Evolutionary conservation across 92 coral and sea anemone genomes (phyloP).

Genomic region (Metridium senile): DNA sequence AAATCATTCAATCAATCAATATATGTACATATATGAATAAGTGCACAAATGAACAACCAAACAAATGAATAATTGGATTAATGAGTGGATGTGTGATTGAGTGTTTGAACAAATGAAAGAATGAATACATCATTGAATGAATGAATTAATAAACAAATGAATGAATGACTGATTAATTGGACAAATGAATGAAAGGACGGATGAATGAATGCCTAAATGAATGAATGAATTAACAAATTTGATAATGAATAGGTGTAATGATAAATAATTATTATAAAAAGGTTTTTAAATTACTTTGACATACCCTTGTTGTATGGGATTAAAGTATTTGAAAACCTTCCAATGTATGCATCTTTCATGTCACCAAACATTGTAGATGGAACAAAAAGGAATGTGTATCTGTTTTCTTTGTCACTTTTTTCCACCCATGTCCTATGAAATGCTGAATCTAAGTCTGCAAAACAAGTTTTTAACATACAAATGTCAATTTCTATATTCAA

Average conservation of each 20-base stretch:
- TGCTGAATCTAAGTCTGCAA: constrained; percentile 36
- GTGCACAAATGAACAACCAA: neutral
- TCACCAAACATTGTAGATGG: constrained; percentile 18
- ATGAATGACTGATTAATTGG: too few relatives aligned
- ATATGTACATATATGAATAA: neutral
- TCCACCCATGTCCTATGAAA: constrained; percentile 35
- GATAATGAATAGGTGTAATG: too few relatives aligned
- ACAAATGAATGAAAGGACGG: too few relatives aligned
- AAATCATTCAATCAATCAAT: too few relatives aligned
- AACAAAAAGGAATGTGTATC: constrained; percentile 44
- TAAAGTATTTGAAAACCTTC: constrained; percentile 44
- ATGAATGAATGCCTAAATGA: too few relatives aligned
- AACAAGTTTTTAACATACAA: neutral
- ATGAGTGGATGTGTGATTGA: too few relatives aligned
- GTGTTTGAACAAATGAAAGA: too few relatives aligned
- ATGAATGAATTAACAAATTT: too few relatives aligned
- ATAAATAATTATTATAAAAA: too few relatives aligned
- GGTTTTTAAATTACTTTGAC: too few relatives aligned
- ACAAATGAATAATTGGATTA: neutral
- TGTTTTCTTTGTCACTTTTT: neutral
- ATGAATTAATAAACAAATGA: too few relatives aligned
- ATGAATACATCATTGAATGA: too few relatives aligned
- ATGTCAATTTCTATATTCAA: neutral
- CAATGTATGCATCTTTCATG: constrained; percentile 37
- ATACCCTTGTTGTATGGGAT: constrained; percentile 42